These are phyloP conservation scores for Mya arenaria DNA, from an alignment of 1,140 invertebrate species.

Conservation along the genomic window DNA sequence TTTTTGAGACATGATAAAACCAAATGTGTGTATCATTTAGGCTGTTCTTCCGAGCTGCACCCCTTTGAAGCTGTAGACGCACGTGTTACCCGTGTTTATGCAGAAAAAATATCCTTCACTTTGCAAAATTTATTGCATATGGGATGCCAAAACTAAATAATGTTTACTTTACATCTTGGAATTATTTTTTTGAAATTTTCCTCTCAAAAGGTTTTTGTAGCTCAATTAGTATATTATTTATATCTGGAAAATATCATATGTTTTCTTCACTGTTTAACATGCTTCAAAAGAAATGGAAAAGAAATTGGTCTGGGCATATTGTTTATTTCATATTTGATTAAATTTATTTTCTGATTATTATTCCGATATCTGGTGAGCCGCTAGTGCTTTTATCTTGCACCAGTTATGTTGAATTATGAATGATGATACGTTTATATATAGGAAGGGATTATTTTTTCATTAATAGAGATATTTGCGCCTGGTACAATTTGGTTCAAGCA, in stretches of 20 bases:
- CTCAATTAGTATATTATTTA: constrained; percentile 58
- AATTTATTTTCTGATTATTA: constrained; percentile 57
- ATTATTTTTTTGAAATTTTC: constrained; percentile 53
- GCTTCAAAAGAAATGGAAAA: constrained; percentile 46
- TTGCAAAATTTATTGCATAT: constrained; percentile 49
- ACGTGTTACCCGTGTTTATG: constrained; percentile 48
- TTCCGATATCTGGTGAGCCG: background rate
- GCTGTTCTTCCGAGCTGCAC: background rate
- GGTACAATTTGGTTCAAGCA: too few species aligned
- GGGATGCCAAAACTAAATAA: constrained; percentile 28
- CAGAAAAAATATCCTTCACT: constrained; percentile 26
- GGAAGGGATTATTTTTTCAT: constrained; percentile 34
- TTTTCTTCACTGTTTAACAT: constrained; percentile 2
- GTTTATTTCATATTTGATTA: constrained; percentile 61
- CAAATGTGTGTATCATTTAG: background rate
- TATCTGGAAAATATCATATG: constrained; percentile 48
- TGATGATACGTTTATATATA: constrained; percentile 39
- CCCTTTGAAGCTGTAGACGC: background rate
- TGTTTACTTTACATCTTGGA: constrained; percentile 37
- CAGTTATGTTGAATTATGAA: constrained; percentile 54
- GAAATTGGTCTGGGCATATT: constrained; percentile 57
- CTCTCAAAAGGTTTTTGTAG: constrained; percentile 39
- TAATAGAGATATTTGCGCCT: background rate
- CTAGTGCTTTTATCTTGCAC: constrained; percentile 48
- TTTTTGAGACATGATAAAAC: too few species aligned